Percentiles rank a stretch among this genome's conserved stretches.
phyloP scores from a whole-genome alignment of 2,797 vertebrate species.

The Brotula barbata region DNA sequence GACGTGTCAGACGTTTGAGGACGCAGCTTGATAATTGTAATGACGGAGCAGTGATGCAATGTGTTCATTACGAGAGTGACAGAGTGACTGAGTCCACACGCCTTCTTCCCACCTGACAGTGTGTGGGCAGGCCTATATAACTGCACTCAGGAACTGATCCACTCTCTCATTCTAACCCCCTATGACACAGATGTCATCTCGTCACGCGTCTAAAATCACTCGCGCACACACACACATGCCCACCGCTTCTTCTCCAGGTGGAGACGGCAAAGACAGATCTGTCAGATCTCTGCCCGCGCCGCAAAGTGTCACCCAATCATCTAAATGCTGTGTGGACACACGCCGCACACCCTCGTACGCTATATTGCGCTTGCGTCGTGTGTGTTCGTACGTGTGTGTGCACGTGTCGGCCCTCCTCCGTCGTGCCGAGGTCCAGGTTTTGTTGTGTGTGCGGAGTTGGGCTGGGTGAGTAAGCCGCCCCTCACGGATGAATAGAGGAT shows the following conservation, averaged over 20 bases:
- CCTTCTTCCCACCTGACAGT: slow-evolving; percentile 69
- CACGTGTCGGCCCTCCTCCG: slow-evolving; percentile 57
- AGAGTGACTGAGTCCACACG: slow-evolving; percentile 66
- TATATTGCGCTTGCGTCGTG: slow-evolving; percentile 2
- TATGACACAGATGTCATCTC: slow-evolving; percentile 45
- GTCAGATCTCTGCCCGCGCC: background rate
- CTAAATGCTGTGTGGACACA: background rate
- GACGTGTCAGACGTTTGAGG: slow-evolving; percentile 37
- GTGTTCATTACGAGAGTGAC: slow-evolving; percentile 56
- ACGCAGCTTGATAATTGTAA: slow-evolving; percentile 40
- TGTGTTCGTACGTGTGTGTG: slow-evolving; percentile 34
- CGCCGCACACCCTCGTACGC: background rate
- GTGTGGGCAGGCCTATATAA: slow-evolving; percentile 58
- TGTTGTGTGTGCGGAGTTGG: slow-evolving; percentile 69
- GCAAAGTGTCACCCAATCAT: background rate
- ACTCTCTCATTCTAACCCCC: slow-evolving; percentile 52
- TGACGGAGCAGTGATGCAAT: slow-evolving; percentile 35
- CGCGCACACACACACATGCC: background rate
- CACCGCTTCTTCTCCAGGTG: slow-evolving; percentile 17
- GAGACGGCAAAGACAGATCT: slow-evolving; percentile 6
- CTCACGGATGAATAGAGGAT: slow-evolving; percentile 88
- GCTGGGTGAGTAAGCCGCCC: slow-evolving; percentile 81
- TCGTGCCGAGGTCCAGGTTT: slow-evolving; percentile 77
- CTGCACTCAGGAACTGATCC: slow-evolving; percentile 43
- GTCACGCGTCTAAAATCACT: slow-evolving; percentile 22